Evolutionary conservation across 2,888 invertebrate species (phyloP).

Genomic region (Halictus ligatus): DNA sequence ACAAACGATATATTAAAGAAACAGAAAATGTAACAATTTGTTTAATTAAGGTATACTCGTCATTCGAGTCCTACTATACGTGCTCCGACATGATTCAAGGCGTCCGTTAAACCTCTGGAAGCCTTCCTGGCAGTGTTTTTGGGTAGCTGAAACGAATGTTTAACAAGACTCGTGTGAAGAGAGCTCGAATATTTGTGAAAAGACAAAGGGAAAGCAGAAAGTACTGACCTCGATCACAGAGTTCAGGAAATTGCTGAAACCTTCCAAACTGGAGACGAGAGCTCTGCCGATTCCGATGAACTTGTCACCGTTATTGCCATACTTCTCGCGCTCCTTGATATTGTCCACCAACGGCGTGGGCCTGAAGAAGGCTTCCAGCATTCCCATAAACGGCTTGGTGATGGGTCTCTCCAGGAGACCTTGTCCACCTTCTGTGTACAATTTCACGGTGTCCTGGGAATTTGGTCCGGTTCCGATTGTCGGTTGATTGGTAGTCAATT

Average conservation of each 20-base stretch:
- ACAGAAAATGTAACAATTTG: constrained; percentile 10
- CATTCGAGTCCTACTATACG: constrained; percentile 86
- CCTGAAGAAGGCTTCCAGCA: constrained; percentile 79
- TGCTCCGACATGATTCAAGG: constrained; percentile 86
- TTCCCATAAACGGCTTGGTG: constrained; percentile 63
- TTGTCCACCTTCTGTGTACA: constrained; percentile 76
- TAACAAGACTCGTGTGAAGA: background rate
- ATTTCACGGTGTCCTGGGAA: constrained; percentile 73
- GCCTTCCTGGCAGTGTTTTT: constrained; percentile 85
- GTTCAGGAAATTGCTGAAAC: constrained; percentile 88
- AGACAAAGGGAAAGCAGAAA: background rate
- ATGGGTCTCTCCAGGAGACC: constrained; percentile 73
- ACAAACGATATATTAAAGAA: constrained; percentile 42
- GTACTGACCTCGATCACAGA: constrained; percentile 87
- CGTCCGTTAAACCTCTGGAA: constrained; percentile 85
- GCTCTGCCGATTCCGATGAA: constrained; percentile 88
- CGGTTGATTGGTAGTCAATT: constrained; percentile 42
- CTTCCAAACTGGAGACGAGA: constrained; percentile 89
- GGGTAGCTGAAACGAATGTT: constrained; percentile 85
- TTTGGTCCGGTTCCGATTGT: constrained; percentile 56
- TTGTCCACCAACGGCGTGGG: constrained; percentile 91
- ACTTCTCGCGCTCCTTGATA: constrained; percentile 91
- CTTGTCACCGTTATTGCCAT: constrained; percentile 91
- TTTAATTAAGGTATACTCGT: background rate
- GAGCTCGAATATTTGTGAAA: background rate